Percentiles rank a stretch among this genome's conserved stretches.
Conservation (phyloP, 2,113 vertebrate species). For the Patagioenas fasciata region DNA sequence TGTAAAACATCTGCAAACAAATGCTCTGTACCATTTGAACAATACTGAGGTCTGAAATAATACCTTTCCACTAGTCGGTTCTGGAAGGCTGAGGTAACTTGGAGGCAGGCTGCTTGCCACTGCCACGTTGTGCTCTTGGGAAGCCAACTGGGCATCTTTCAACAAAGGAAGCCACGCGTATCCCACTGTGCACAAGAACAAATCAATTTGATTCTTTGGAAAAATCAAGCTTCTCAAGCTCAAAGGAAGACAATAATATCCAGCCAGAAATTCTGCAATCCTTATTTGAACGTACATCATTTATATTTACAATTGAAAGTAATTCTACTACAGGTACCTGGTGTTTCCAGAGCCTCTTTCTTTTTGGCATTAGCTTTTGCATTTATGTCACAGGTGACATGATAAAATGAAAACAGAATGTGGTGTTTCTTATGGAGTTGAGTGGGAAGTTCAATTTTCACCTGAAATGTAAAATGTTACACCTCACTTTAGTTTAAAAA, state of each 20-base stretch:
- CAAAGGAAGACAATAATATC: constrained; percentile 18
- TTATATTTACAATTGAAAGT: constrained; percentile 23
- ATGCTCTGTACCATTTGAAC: accelerated
- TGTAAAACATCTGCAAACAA: neutral
- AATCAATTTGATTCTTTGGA: neutral
- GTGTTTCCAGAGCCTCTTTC: constrained; percentile 93
- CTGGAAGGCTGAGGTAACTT: constrained; percentile 88
- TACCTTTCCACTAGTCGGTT: constrained; percentile 88
- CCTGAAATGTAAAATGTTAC: constrained; percentile 80
- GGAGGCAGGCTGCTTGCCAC: constrained; percentile 88
- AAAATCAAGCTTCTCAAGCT: neutral
- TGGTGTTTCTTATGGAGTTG: constrained; percentile 97
- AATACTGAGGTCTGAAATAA: neutral
- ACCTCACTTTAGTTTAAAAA: constrained; percentile 56
- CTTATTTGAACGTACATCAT: constrained; percentile 1
- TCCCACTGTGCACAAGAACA: constrained; percentile 81
- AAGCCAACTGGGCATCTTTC: constrained; percentile 87
- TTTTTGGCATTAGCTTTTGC: constrained; percentile 96
- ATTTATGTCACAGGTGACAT: constrained; percentile 97
- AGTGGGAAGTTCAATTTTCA: constrained; percentile 96
- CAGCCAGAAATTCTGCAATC: constrained; percentile 28
- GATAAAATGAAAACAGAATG: constrained; percentile 97
- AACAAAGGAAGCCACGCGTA: constrained; percentile 93
- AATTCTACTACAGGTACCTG: constrained; percentile 81
- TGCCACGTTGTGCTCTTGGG: constrained; percentile 90